Evolutionary conservation across 2,888 invertebrate genomes (phyloP).

Genomic region (Mongoloraphidia duomilia): DNA sequence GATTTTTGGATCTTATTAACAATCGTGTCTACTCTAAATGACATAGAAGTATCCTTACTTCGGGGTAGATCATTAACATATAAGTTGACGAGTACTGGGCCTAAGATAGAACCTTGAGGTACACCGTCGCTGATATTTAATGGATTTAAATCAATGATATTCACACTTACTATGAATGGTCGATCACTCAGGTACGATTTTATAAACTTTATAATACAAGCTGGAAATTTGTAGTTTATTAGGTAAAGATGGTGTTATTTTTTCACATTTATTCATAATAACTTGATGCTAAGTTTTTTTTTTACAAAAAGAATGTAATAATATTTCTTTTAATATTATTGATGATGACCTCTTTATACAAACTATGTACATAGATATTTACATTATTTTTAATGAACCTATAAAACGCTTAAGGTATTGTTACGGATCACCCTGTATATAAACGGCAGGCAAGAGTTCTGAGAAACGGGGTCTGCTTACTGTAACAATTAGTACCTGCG

Average conservation of each 20-base stretch:
- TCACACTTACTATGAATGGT: slow-evolving; percentile 14
- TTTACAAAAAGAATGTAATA: too few relatives aligned
- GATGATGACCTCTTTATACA: too few relatives aligned
- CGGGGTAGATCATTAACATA: slow-evolving; percentile 14
- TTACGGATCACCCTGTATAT: too few relatives aligned
- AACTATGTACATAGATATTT: too few relatives aligned
- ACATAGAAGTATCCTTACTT: slow-evolving; percentile 9
- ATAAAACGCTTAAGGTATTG: too few relatives aligned
- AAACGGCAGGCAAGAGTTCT: too few relatives aligned
- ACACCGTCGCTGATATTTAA: slow-evolving; percentile 12
- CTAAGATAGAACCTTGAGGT: slow-evolving; percentile 12
- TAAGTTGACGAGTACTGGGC: slow-evolving; percentile 10
- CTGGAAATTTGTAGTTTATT: slow-evolving; percentile 13
- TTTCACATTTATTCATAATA: too few relatives aligned
- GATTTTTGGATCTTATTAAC: slow-evolving; percentile 14
- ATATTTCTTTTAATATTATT: too few relatives aligned
- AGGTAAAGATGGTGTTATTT: slow-evolving; percentile 9
- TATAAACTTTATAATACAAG: slow-evolving; percentile 14
- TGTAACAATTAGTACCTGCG: too few relatives aligned
- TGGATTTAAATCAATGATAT: slow-evolving; percentile 7
- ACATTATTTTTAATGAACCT: too few relatives aligned
- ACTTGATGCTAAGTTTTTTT: too few relatives aligned
- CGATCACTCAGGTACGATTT: slow-evolving; percentile 16
- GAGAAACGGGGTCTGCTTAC: too few relatives aligned
- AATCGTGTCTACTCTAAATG: slow-evolving; percentile 11